phyloP scores from a whole-genome alignment of 64 coral and sea anemone genomes.

The Acropora yongei region DNA sequence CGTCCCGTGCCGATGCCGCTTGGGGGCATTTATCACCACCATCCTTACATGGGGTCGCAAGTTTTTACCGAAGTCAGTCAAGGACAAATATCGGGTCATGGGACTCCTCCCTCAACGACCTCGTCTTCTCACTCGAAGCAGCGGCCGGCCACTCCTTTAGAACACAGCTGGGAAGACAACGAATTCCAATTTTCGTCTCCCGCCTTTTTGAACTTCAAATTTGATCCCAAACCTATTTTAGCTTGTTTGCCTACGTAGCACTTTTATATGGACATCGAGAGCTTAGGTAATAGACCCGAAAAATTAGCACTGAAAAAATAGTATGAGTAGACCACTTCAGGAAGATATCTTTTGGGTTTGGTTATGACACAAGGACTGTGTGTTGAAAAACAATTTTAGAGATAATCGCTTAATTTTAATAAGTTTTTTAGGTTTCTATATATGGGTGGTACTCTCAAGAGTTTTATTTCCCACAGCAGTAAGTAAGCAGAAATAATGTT shows the following conservation, averaged over 20 bases:
- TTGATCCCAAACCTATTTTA: constrained; percentile 45
- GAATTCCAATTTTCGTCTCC: constrained; percentile 52
- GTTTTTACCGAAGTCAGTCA: neutral
- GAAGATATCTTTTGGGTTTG: too few relatives aligned
- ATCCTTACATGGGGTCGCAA: neutral
- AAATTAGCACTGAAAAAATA: too few relatives aligned
- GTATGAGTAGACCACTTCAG: too few relatives aligned
- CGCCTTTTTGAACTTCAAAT: constrained; percentile 60
- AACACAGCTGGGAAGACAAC: constrained; percentile 48
- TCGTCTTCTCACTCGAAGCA: neutral
- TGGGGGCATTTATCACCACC: neutral
- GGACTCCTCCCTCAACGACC: neutral
- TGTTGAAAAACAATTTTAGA: too few relatives aligned
- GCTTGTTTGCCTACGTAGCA: constrained; percentile 38
- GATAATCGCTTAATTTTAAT: too few relatives aligned
- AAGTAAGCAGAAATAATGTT: too few relatives aligned
- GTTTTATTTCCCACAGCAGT: too few relatives aligned
- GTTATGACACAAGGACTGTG: too few relatives aligned
- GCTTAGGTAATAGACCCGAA: too few relatives aligned
- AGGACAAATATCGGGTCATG: neutral
- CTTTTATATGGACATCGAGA: neutral
- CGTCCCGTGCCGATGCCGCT: neutral
- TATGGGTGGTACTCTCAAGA: too few relatives aligned
- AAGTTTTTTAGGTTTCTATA: too few relatives aligned
- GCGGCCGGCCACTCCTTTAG: neutral